phyloP scores from a whole-genome alignment of 2,113 vertebrate genomes.

The Lonchura striata region DNA sequence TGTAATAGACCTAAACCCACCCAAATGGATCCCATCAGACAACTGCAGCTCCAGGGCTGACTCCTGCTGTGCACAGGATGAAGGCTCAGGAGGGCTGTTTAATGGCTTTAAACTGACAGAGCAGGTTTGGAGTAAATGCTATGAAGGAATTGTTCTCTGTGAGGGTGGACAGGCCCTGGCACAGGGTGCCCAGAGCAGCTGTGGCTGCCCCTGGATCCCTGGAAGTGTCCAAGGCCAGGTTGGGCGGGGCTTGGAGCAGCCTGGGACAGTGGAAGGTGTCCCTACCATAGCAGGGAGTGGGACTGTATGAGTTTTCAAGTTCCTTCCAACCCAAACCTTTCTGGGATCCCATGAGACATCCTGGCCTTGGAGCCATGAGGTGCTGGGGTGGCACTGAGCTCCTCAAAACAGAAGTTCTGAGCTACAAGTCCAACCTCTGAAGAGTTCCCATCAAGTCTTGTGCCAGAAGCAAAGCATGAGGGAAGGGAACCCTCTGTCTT shows the following conservation, averaged over 20 bases:
- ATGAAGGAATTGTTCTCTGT: not conserved
- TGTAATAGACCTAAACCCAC: not conserved
- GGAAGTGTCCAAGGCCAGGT: rapidly evolving
- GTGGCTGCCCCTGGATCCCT: not conserved
- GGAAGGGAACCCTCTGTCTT: not conserved
- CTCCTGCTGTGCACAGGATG: too few relatives aligned
- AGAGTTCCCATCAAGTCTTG: not conserved
- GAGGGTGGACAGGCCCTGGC: not conserved
- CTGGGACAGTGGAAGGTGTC: not conserved
- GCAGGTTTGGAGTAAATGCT: not conserved
- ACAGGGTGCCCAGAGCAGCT: not conserved
- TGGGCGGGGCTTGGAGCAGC: rapidly evolving
- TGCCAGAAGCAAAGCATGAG: not conserved
- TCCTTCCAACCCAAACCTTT: not conserved
- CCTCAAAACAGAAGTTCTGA: not conserved
- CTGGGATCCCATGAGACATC: not conserved
- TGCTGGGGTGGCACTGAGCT: not conserved
- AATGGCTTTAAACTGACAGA: not conserved
- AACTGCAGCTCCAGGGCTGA: not conserved
- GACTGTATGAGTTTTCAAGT: not conserved
- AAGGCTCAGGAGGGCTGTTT: not conserved
- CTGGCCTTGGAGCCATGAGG: not conserved
- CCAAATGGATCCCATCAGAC: not conserved
- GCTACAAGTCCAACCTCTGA: not conserved
- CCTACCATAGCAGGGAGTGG: not conserved